Percentiles rank a stretch among this genome's conserved stretches.
Evolutionary conservation across 2,888 invertebrate species (phyloP).

Genomic region (Ochlodes sylvanus): DNA sequence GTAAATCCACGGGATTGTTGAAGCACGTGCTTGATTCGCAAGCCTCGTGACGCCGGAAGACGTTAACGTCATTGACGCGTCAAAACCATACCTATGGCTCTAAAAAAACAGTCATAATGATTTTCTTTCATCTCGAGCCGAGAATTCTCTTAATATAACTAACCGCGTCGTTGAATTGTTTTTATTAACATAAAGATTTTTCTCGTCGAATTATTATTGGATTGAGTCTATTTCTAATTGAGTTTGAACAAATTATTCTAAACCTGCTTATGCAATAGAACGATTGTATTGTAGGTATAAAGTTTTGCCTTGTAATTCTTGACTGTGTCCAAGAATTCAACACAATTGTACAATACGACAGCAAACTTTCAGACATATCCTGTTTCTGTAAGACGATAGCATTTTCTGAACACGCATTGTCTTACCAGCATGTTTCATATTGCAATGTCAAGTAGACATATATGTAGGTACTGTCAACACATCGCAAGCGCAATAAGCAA

Average conservation of each 20-base stretch:
- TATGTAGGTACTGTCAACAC: neutral
- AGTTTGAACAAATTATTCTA: neutral
- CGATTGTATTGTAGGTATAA: neutral
- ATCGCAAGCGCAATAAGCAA: slow-evolving; percentile 1
- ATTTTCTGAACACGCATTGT: slow-evolving; percentile 38
- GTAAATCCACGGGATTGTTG: neutral
- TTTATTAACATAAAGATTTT: neutral
- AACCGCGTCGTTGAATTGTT: neutral
- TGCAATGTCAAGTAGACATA: neutral
- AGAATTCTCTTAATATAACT: neutral
- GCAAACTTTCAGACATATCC: slow-evolving; percentile 47
- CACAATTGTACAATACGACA: slow-evolving; percentile 14
- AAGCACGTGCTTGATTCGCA: neutral
- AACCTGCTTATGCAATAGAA: too few species aligned
- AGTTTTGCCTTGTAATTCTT: neutral
- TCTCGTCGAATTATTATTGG: neutral
- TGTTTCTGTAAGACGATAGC: slow-evolving; percentile 54
- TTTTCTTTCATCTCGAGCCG: neutral
- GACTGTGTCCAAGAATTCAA: neutral
- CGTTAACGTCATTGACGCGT: neutral
- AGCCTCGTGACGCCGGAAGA: slow-evolving; percentile 3
- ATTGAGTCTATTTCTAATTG: neutral
- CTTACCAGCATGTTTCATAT: slow-evolving; percentile 34
- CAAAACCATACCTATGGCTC: neutral
- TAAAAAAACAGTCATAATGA: neutral